Percentiles rank a stretch among this genome's conserved stretches.
Conservation (phyloP, 2,113 vertebrate species). For the Leucosticte australis region DNA sequence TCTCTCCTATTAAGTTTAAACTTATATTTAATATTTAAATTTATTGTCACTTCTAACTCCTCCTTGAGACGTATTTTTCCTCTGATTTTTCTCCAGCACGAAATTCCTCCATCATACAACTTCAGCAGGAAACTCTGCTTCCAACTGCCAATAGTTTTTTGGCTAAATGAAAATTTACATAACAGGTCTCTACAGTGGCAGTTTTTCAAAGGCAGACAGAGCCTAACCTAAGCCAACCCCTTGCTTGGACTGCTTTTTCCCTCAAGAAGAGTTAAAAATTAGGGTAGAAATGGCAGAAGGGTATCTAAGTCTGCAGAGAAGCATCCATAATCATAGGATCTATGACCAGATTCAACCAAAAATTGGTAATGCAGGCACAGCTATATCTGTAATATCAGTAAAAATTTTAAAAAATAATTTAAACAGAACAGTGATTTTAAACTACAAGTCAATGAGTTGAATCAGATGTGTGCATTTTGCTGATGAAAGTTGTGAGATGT, state of each 20-base stretch:
- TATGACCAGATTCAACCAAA: not conserved
- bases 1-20: not conserved
- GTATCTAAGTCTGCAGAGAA: not conserved
- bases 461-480: not conserved
- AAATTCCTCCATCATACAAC: not conserved
- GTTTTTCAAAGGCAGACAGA: not conserved
- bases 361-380: not conserved
- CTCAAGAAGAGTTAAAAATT: not conserved
- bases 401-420: not conserved
- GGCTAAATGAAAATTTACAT: not conserved
- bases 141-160: not conserved
- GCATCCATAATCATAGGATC: not conserved
- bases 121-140: not conserved
- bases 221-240: not conserved
- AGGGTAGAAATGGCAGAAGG: not conserved
- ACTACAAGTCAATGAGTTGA: not conserved
- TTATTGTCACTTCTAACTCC: not conserved
- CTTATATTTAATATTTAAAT: too few species aligned
- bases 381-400: not conserved
- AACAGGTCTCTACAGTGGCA: not conserved
- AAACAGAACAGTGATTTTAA: not conserved
- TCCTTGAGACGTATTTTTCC: not conserved
- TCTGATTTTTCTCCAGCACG: not conserved
- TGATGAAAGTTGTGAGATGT: not conserved
- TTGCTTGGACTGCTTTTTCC: not conserved